These are phyloP conservation scores for Sinosuthora webbiana DNA, from an alignment of 2,113 vertebrate species.

Conservation along the genomic window DNA sequence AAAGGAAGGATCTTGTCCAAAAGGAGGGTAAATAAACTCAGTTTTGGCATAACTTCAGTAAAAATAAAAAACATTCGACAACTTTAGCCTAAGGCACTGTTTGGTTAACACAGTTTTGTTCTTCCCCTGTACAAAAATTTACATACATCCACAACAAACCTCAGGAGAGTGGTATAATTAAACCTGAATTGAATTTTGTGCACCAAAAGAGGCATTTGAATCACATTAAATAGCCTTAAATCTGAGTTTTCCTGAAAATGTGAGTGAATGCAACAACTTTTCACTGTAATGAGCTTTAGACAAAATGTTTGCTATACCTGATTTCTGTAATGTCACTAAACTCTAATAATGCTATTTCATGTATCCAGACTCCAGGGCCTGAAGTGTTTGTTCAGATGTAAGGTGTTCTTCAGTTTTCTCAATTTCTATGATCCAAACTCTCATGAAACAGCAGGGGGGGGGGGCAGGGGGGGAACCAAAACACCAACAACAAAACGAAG, in stretches of 20 bases:
- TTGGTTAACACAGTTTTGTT: not conserved
- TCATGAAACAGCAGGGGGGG: not conserved
- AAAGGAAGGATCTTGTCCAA: not conserved
- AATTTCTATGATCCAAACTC: not conserved
- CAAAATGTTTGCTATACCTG: not conserved
- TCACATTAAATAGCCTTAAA: not conserved
- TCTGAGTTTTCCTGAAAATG: not conserved
- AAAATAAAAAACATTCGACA: not conserved
- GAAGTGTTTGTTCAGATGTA: fast-evolving
- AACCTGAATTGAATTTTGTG: not conserved
- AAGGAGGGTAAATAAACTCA: not conserved
- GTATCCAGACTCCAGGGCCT: not conserved
- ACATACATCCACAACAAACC: not conserved
- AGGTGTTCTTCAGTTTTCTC: not conserved
- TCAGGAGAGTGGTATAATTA: not conserved
- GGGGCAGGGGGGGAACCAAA: too few species aligned
- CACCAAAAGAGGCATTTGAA: not conserved
- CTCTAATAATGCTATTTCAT: not conserved
- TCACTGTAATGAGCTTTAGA: not conserved
- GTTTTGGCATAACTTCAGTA: not conserved
- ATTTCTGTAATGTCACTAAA: not conserved
- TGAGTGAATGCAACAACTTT: not conserved
- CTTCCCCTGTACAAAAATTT: not conserved
- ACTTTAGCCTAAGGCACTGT: not conserved
- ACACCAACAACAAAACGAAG: not conserved